These are phyloP conservation scores for Momotus momota DNA, from an alignment of 2,797 vertebrate genomes.

Conservation along the genomic window DNA sequence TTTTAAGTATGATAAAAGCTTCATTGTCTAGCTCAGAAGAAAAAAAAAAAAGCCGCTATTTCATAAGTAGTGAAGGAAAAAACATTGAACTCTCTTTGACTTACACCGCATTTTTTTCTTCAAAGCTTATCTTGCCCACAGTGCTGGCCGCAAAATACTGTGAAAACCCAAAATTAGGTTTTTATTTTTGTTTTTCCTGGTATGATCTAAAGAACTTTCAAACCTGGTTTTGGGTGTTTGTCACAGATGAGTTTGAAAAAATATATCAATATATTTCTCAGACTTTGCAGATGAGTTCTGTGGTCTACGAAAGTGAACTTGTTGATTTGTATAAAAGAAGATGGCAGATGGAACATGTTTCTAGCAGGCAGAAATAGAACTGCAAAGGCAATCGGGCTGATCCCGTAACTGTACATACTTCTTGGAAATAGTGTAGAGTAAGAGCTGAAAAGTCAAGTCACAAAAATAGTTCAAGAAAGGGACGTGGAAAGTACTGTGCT, in stretches of 20 bases:
- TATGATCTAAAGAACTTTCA: not conserved
- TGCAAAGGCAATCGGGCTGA: not conserved
- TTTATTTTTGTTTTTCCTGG: not conserved
- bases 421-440: not conserved
- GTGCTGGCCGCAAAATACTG: not conserved
- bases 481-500: not conserved
- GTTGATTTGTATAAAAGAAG: not conserved
- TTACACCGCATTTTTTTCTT: not conserved
- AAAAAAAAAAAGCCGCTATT: not conserved
- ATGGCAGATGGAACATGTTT: conserved; percentile 19
- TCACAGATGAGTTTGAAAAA: not conserved
- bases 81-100: not conserved
- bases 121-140: not conserved
- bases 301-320: not conserved
- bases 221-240: not conserved
- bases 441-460: conserved; percentile 16
- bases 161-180: not conserved
- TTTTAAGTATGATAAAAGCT: not conserved
- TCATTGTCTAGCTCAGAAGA: not conserved
- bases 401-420: not conserved
- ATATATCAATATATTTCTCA: not conserved
- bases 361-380: conserved; percentile 9
- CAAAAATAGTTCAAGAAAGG: not conserved
- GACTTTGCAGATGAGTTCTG: not conserved
- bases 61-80: not conserved